Evolutionary conservation across 1,140 invertebrate genomes (phyloP), one percentile per base, ranked within the genome.

Genomic region (Formica exsecta): DNA sequence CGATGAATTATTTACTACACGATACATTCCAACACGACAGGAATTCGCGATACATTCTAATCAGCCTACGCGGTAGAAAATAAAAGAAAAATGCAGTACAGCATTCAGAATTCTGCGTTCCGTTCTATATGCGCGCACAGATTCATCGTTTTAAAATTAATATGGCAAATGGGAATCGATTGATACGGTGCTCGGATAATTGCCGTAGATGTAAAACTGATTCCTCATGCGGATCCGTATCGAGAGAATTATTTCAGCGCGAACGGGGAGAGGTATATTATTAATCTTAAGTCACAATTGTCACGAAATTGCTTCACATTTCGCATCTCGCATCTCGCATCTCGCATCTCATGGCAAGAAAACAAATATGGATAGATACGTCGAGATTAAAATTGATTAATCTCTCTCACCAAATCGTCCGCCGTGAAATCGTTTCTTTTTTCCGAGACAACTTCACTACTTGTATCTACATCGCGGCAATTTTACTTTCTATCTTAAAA

Each of bases 41-140:
- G 38, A 65, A 83, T 57, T 11, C 59, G n/a, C 44, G 29, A 77
- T 85, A 77, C 62, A 85, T 83, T 38, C 22, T 77, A 77, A 32
- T 83, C 68, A 73, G 38, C 66, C 25, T 74, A 44, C 22, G 44
- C 54, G 68, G 9, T 83, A 74, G 79, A 61, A 83, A 83, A 81
- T 74, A 74, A 61, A 74, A 83, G 13, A 73, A 61, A 83, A 77
- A 77, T 83, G 65, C 87, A 61, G 13, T 85, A 83, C 66, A 86
- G 66, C 70, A 87, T 54, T 51, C 62, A 29, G 44, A 77, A 83
- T 86, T 29, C 64, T 64, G 84, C n/a, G 25, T 16, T 51, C 66
- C 25, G 11, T 19, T 66, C 75, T 51, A 61, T 62, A 22, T 16
- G 32, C 70, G n/a, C 32, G 19, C 32, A 41, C 59, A 62, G n/a